Conservation (phyloP, 1,140 invertebrate species). For the Paraescarpia echinospica region DNA sequence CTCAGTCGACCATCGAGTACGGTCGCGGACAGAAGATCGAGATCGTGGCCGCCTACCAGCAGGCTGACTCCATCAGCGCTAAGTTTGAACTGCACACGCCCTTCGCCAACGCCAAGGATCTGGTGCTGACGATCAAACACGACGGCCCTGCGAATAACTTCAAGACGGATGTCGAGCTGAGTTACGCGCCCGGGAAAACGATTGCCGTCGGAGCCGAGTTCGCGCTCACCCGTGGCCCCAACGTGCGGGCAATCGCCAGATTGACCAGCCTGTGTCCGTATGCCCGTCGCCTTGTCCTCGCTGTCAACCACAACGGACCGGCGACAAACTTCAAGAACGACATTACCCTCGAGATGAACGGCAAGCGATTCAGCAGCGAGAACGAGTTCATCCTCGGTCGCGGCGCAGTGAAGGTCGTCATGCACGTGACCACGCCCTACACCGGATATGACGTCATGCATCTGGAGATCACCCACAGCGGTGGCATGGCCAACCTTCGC, state of each 20-base stretch:
- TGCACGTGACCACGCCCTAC: background rate
- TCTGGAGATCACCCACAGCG: constrained; percentile 16
- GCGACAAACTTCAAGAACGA: constrained; percentile 5
- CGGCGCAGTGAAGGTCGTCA: background rate
- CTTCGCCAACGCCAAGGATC: background rate
- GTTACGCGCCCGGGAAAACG: background rate
- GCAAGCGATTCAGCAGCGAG: background rate
- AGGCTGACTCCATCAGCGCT: background rate
- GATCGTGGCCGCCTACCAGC: background rate
- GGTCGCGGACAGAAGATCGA: constrained; percentile 22
- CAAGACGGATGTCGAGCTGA: constrained; percentile 16
- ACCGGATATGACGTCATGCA: background rate
- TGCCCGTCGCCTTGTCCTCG: background rate
- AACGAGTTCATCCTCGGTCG: background rate
- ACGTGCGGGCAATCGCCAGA: background rate
- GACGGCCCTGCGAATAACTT: constrained; percentile 24
- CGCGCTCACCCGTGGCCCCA: background rate
- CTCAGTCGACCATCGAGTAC: constrained; percentile 6
- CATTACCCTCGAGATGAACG: constrained; percentile 10
- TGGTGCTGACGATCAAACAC: constrained; percentile 19
- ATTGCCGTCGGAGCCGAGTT: background rate
- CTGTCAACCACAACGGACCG: constrained; percentile 15
- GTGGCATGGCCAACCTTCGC: background rate
- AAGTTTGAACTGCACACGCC: constrained; percentile 22
- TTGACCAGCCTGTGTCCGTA: background rate